Evolutionary conservation across 2,113 vertebrate species (phyloP), one percentile per base, ranked within the genome.

Genomic region (Psammodynastes pulverulentus): DNA sequence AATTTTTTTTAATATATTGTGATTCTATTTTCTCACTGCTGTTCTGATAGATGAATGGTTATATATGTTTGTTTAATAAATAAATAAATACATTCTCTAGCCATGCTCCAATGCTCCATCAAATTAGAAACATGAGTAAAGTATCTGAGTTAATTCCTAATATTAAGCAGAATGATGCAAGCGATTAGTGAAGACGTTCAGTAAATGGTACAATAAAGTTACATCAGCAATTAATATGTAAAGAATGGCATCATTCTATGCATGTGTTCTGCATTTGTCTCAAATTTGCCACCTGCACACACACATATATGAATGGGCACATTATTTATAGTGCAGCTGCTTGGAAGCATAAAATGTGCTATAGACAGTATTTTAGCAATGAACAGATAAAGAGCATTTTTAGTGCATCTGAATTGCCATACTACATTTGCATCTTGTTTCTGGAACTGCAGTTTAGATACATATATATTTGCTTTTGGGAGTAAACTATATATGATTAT

Each of bases 201-300:
- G 79, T 67, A 92, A 94, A 89, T 54, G 19, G 87, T 91, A 89
- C 93, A 93, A 46, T 21, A 84, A n/a, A 48, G 45, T 54, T 2
- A 0, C 90, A 19, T 89, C 89, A 92, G 10, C 2, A 86, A 56
- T 58, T 90, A 48, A 34, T 89, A 91, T 58, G 26, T 0, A 0
- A 89, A 10, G 19, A 91, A 48, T 10, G 53, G 92, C 84, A 72
- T 95, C 84, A 19, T 19, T 93, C 43, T 92, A 0, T 91, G 2
- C 53, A 85, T 91, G 48, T 84, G 9, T 6, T 93, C 23, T 92
- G 34, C 23, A 90, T 94, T 94, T 52, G 17, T 92, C 92, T 90
- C 88, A 0, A 58, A 10, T 15, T 93, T 17, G 9, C 43, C 56
- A 92, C 48, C 48, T 94, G 72, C 49, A 67, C 34, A 43, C 3